These are phyloP conservation scores for Neomorphus geoffroyi DNA, from an alignment of 2,797 vertebrate genomes.

Conservation along the genomic window DNA sequence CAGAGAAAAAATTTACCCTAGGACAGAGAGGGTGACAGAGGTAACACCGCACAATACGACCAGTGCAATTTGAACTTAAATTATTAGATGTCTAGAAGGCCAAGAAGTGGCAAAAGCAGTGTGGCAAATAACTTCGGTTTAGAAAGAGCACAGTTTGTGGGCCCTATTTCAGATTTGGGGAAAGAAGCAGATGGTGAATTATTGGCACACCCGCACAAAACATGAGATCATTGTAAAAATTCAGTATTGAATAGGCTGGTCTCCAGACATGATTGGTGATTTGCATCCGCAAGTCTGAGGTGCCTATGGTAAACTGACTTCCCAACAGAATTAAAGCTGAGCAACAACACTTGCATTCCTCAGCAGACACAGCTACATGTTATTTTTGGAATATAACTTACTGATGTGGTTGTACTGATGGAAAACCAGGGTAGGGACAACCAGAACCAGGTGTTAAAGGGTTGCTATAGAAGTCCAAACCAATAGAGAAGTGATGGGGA, in stretches of 20 bases:
- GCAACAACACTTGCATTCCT: neutral
- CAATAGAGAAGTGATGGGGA: neutral
- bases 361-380: neutral
- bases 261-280: neutral
- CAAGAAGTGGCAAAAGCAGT: neutral
- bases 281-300: neutral
- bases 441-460: neutral
- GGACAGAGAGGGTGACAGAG: neutral
- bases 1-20: neutral
- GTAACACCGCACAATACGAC: neutral
- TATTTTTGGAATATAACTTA: neutral
- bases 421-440: neutral
- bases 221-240: neutral
- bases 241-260: neutral
- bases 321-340: neutral
- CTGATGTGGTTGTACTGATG: neutral
- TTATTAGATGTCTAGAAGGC: neutral
- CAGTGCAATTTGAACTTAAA: neutral
- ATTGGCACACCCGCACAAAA: neutral
- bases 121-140: neutral
- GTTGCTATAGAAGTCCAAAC: neutral
- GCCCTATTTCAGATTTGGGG: neutral
- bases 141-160: neutral
- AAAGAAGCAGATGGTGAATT: neutral
- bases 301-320: neutral